A percentile compares a stretch with the other conserved stretches of the same genome.
Conservation (phyloP, 2,888 invertebrate genomes). For the Neocrepidodera transversa region DNA sequence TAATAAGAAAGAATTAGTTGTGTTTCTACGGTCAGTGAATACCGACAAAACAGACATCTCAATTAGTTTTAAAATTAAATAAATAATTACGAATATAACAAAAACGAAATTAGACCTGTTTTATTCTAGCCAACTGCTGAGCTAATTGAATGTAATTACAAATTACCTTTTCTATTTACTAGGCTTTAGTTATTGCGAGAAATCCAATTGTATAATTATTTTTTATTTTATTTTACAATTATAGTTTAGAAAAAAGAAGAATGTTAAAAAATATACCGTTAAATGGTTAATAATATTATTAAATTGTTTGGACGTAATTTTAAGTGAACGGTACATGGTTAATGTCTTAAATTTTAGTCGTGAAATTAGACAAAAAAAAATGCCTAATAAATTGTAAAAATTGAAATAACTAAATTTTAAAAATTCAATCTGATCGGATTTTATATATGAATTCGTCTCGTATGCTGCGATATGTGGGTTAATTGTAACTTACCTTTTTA, state of each 20-base stretch:
- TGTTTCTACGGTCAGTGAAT: not conserved
- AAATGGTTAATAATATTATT: not conserved
- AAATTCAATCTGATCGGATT: no score
- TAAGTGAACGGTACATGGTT: not conserved
- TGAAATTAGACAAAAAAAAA: not conserved
- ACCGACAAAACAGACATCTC: not conserved
- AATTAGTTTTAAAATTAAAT: slow-evolving; percentile 1
- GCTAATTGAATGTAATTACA: slow-evolving; percentile 2
- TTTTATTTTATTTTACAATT: no score
- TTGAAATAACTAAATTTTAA: no score
- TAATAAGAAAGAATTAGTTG: not conserved
- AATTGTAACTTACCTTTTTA: not conserved
- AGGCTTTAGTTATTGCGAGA: not conserved
- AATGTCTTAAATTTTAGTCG: no score
- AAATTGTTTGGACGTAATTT: not conserved
- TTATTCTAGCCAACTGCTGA: slow-evolving; percentile 2
- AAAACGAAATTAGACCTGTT: slow-evolving; percentile 5
- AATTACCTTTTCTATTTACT: not conserved
- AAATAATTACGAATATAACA: not conserved
- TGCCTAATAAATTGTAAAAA: no score
- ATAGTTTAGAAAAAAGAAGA: not conserved
- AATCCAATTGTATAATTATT: not conserved
- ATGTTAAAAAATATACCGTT: not conserved
- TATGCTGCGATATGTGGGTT: slow-evolving; percentile 4
- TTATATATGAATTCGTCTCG: no score